These are phyloP conservation scores for Euglossa dilemma DNA, from an alignment of 1,140 invertebrate species.

Conservation along the genomic window DNA sequence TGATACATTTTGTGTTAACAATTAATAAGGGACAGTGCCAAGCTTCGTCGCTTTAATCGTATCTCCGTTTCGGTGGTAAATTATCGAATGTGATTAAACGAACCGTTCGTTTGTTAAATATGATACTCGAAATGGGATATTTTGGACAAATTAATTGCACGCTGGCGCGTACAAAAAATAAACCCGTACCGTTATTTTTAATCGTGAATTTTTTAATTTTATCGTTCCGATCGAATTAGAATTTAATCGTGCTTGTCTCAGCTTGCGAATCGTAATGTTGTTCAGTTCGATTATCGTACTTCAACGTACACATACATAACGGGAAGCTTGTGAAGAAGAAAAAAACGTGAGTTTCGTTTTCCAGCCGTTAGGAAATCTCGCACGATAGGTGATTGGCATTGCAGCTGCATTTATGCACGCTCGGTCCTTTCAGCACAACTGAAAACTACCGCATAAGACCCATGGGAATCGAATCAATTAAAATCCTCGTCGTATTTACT, in stretches of 20 bases:
- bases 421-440: neutral
- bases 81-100: conserved; percentile 5
- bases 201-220: neutral
- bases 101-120: neutral
- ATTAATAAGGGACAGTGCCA: neutral
- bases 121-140: neutral
- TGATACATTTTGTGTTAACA: neutral
- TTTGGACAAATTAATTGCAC: neutral
- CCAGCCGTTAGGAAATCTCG: neutral
- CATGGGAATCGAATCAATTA: conserved; percentile 20
- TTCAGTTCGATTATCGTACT: neutral
- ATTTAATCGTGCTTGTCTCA: neutral
- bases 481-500: conserved; percentile 14
- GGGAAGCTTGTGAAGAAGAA: neutral
- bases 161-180: neutral
- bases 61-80: neutral
- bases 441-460: neutral
- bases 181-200: neutral
- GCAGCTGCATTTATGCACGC: neutral
- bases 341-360: neutral
- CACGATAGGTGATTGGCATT: neutral
- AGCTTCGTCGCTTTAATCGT: neutral
- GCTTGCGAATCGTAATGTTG: neutral
- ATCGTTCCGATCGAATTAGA: neutral
- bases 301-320: neutral